phyloP scores from a whole-genome alignment of 2,888 invertebrate species.

The Cancer borealis region DNA sequence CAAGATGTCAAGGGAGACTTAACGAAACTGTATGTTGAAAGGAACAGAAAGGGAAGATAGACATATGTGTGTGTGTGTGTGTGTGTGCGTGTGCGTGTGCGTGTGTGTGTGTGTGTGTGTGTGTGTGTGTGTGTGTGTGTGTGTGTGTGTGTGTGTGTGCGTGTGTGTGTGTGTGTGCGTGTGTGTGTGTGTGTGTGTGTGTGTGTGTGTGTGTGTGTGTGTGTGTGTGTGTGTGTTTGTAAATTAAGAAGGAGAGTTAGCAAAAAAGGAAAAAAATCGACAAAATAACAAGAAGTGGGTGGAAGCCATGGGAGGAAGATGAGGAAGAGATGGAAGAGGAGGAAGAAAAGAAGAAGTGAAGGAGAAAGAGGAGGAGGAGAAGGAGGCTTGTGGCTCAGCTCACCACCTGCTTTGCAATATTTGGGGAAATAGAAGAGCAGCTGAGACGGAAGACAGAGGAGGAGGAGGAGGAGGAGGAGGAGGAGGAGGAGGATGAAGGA shows the following conservation, averaged over 20 bases:
- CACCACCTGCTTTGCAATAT: constrained; percentile 33
- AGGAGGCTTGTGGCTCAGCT: neutral
- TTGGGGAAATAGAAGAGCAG: neutral
- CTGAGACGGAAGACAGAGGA: neutral
- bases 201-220: neutral
- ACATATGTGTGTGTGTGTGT: neutral
- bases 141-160: constrained; percentile 26
- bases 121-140: constrained; percentile 33
- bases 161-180: neutral
- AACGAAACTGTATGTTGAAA: neutral
- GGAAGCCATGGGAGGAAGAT: neutral
- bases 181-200: constrained; percentile 15
- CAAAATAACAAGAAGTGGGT: neutral
- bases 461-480: constrained; percentile 11
- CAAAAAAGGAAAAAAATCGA: neutral
- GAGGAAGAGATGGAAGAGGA: neutral
- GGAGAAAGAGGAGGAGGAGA: neutral
- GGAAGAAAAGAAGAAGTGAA: neutral
- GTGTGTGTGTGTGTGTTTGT: neutral
- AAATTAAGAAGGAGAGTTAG: neutral
- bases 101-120: constrained; percentile 27
- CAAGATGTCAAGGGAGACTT: neutral
- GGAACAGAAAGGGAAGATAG: neutral
- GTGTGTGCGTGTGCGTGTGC: neutral
- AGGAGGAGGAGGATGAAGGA: neutral